Evolutionary conservation across 1,140 invertebrate genomes (phyloP), one percentile per base, ranked within the genome.

Genomic region (Popillia japonica): DNA sequence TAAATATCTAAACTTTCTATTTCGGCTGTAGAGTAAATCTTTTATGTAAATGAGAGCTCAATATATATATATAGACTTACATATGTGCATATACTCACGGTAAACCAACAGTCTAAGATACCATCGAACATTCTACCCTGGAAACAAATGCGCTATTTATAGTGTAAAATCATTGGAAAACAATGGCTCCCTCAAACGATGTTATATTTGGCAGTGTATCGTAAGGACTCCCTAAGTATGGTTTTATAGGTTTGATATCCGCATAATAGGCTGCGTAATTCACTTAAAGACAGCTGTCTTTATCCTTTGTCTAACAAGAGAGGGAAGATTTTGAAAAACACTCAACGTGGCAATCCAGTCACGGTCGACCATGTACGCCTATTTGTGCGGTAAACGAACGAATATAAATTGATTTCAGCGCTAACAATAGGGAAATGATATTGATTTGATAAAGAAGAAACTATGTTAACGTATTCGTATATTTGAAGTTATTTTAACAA

Each of bases 241-340:
- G 8, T 17, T 17, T 48, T 17, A 48, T 17, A 17, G 44, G 44
- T 48, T 48, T 48, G 44, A 48, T 48, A 48, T 48, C 44, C 44
- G 44, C 44, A 48, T 48, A 48, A 48, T 48, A 48, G 44, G n/a
- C 44, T 48, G 44, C 44, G 44, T 48, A 48, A 48, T 48, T 48
- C 44, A 14, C 44, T 48, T 17, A 2, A 14, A 2, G 44, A 2
- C 2, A 2, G 44, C 10, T 17, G 44, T 17, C 44, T 48, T 48
- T 48, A 7, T 48, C n/a, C 44, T 48, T 48, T 48, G 6, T 48
- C 44, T 48, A 17, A 48, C 10, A 48, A 7, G 8, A 17, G 44
- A 48, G 44, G 8, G n/a, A 48, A 48, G 27, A 34, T 1, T 17
- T 48, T 48, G 44, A 7, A 2, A 48, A 48, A 48, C 44, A 48